Conservation (phyloP, 1,140 invertebrate genomes). For the Nylanderia fulva region DNA sequence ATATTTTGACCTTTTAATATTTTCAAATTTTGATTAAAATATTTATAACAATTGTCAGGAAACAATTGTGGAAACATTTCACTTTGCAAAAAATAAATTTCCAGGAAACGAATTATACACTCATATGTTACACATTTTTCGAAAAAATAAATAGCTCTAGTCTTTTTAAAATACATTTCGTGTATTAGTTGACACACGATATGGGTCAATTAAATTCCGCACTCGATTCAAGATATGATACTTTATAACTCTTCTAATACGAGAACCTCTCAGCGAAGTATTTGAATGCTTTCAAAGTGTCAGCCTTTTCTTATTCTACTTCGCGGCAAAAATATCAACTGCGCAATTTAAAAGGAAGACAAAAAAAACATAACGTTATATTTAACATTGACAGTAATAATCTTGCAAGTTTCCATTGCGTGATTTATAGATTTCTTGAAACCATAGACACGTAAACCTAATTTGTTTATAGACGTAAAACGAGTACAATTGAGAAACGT, state of each 20-base stretch:
- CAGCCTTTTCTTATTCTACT: too few species aligned
- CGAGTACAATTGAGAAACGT: slow-evolving; percentile 19
- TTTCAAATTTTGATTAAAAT: background rate
- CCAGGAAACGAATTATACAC: background rate
- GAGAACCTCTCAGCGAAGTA: background rate
- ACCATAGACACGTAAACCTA: background rate
- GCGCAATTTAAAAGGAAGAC: background rate
- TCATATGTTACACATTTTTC: background rate
- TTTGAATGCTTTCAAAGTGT: background rate
- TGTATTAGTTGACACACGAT: background rate
- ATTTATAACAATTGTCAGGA: background rate
- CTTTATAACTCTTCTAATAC: background rate
- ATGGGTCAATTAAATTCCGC: background rate
- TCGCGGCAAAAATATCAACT: background rate
- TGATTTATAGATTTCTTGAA: background rate
- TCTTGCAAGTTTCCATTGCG: background rate
- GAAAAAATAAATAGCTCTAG: background rate
- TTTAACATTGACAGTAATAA: background rate
- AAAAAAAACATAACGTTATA: background rate
- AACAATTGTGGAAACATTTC: background rate
- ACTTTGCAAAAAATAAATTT: background rate
- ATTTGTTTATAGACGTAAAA: background rate
- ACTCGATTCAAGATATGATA: background rate
- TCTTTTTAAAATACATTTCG: background rate
- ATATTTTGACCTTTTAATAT: background rate